phyloP scores from a whole-genome alignment of 2,888 invertebrate genomes.

The Drosophila paranaensis region DNA sequence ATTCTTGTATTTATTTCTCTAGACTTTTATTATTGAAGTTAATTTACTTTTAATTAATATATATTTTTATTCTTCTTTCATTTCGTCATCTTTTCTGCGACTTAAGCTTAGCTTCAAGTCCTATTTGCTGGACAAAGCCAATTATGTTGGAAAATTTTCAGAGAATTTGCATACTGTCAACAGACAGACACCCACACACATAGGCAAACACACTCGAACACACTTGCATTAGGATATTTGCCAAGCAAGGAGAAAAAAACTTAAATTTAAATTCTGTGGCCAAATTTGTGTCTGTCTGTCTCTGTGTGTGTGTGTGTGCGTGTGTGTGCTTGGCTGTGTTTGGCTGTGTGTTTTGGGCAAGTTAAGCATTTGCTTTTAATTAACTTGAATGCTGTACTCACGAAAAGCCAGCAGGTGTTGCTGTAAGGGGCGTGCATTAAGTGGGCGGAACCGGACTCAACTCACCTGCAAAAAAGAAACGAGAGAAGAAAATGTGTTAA shows the following conservation, averaged over 20 bases:
- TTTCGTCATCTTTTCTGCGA: background rate
- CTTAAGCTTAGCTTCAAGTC: background rate
- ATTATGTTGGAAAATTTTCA: slow-evolving; percentile 5
- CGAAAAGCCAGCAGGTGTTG: slow-evolving; percentile 31
- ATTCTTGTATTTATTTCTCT: too few relatives aligned
- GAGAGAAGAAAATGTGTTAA: slow-evolving; percentile 48
- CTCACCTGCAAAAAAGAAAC: slow-evolving; percentile 52
- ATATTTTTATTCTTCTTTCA: background rate
- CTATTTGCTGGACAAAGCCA: slow-evolving; percentile 1
- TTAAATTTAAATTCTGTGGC: slow-evolving; percentile 39
- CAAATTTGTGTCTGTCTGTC: background rate
- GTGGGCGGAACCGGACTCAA: slow-evolving; percentile 30
- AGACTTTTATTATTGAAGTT: too few relatives aligned
- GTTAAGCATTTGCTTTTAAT: slow-evolving; percentile 60
- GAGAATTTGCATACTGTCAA: slow-evolving; percentile 12
- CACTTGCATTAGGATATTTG: slow-evolving; percentile 13
- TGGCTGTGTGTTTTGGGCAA: slow-evolving; percentile 26
- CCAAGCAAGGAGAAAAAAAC: slow-evolving; percentile 20
- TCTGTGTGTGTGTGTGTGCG: background rate
- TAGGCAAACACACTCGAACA: background rate
- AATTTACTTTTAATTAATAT: background rate
- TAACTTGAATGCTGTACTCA: slow-evolving; percentile 54
- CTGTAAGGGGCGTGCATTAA: slow-evolving; percentile 5
- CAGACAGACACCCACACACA: background rate
- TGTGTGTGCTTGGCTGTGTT: background rate